Base-by-base conservation (phyloP, 2,888 invertebrate species). In the Phyllotreta striolata region DNA sequence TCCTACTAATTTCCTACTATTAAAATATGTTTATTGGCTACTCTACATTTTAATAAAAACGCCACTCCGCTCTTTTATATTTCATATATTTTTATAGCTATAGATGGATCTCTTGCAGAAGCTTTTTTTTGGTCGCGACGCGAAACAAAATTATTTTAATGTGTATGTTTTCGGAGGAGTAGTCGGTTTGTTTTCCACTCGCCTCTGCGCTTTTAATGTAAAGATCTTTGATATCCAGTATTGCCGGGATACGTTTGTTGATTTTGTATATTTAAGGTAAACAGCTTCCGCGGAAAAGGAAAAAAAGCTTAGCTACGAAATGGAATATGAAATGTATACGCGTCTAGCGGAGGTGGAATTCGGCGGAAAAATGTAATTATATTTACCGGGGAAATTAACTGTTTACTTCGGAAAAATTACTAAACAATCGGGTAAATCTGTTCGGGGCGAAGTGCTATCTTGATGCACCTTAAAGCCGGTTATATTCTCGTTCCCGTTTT, bases 81-180 rank as follows among this genome's bases (percentile, higher is more conserved):
- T 24, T 3, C 24, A 24, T 24, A 24, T n/a, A n/a, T n/a, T n/a
- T n/a, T n/a, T n/a, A n/a, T n/a, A n/a, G n/a, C n/a, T n/a, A n/a
- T n/a, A n/a, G n/a, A n/a, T n/a, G n/a, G 24, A 24, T 24, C 24
- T 24, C 24, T 4, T 24, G 24, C 24, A 24, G 24, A 4, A 24
- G 24, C 2, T 24, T 24, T 24, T 24, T 24, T 24, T 24, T 24
- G 24, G 24, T 24, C 24, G 24, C 24, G 24, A 24, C 24, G 24
- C 66, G 62, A 68, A 68, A 59, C 40, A 55, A 68, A 60, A 64
- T 49, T 55, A 49, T 34, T 52, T 65, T 58, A 65, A 55, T 55
- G 51, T 58, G 46, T 46, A 38, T 41, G 39, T 47, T 60, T 60
- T 64, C 44, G 52, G 52, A 44, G 38, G 7, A 51, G 51, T 35